These are phyloP conservation scores for Galerucella calmariensis DNA, from an alignment of 2,888 invertebrate genomes.

Conservation along the genomic window DNA sequence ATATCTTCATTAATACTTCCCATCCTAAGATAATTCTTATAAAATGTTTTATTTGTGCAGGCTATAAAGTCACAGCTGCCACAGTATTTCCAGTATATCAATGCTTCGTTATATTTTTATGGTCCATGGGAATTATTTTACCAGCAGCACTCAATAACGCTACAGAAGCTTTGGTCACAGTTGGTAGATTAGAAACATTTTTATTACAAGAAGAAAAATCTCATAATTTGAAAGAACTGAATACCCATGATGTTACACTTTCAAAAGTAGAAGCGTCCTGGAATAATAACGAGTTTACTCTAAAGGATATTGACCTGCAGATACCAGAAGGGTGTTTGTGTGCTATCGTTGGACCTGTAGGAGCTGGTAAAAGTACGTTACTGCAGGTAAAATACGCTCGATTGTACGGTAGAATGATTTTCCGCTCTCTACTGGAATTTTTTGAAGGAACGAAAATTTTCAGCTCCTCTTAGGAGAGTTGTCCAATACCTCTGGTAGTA, in stretches of 20 bases:
- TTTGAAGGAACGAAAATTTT: background rate
- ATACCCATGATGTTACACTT: slow-evolving; percentile 48
- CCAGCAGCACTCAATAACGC: slow-evolving; percentile 70
- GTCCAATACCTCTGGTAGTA: slow-evolving; percentile 65
- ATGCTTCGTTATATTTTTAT: slow-evolving; percentile 66
- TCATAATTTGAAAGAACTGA: slow-evolving; percentile 49
- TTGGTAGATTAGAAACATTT: slow-evolving; percentile 69
- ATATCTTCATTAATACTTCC: slow-evolving; percentile 67
- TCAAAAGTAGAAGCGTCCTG: slow-evolving; percentile 44
- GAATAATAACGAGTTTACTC: too few relatives aligned
- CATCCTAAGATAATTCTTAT: too few relatives aligned
- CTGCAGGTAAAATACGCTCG: slow-evolving; percentile 58
- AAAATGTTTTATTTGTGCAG: background rate
- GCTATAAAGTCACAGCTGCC: slow-evolving; percentile 62
- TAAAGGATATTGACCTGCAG: too few relatives aligned
- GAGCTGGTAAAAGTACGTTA: slow-evolving; percentile 68
- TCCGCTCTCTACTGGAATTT: too few relatives aligned
- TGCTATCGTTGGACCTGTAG: too few relatives aligned
- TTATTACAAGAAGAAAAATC: slow-evolving; percentile 69
- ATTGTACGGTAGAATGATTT: too few relatives aligned
- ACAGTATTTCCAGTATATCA: slow-evolving; percentile 66
- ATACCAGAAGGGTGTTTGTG: too few relatives aligned
- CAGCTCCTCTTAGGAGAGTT: slow-evolving; percentile 58
- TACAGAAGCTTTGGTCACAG: slow-evolving; percentile 70
- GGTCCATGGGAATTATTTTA: slow-evolving; percentile 71